Conservation (phyloP, 2,888 invertebrate genomes). For the Abrostola tripartita region DNA sequence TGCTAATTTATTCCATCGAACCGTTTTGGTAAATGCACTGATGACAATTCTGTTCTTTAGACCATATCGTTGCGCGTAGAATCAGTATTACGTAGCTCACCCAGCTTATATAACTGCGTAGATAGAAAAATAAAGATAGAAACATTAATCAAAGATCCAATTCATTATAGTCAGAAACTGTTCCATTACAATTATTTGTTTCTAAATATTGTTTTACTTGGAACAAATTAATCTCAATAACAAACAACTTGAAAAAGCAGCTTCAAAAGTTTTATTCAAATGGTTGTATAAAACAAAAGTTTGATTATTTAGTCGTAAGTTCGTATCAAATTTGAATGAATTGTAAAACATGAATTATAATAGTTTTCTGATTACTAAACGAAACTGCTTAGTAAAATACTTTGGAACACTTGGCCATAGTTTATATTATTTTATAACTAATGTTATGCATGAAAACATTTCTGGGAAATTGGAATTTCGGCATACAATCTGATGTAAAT, state of each 20-base stretch:
- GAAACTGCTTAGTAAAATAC: no score
- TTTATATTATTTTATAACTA: no score
- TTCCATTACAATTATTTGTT: constrained; percentile 42
- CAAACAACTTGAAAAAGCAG: constrained; percentile 41
- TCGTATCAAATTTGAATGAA: constrained; percentile 25
- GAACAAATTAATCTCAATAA: constrained; percentile 47
- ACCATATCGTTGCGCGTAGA: no score
- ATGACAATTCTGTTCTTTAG: no score
- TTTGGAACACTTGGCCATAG: no score
- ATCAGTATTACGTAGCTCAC: no score
- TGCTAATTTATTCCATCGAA: no score
- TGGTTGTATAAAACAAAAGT: constrained; percentile 36
- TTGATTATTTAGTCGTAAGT: constrained; percentile 33
- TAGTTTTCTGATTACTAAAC: constrained; percentile 13
- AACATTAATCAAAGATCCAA: constrained; percentile 22
- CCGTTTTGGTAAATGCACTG: no score
- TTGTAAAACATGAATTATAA: constrained; percentile 21
- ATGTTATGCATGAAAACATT: no score
- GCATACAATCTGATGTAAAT: no score
- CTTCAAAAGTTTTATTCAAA: constrained; percentile 34
- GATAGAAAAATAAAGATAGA: constrained; percentile 3
- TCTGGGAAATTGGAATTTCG: no score
- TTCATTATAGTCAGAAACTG: constrained; percentile 16
- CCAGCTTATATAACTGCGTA: not conserved
- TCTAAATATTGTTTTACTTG: constrained; percentile 36